Evolutionary conservation across 2,888 invertebrate genomes (phyloP).

Genomic region (Drosophila formosana): DNA sequence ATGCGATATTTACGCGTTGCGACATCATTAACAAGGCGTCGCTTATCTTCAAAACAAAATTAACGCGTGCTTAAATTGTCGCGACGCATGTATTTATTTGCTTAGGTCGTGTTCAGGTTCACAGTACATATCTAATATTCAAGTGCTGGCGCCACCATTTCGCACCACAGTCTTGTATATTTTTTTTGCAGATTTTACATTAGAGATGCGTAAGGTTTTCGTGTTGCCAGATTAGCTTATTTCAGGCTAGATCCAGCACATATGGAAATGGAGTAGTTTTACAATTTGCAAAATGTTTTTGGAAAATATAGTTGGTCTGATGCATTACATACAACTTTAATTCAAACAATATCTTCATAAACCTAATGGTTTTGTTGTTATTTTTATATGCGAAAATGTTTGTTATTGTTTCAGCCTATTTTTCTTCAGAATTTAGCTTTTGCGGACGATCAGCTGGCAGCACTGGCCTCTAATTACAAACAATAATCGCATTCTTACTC

Average conservation of each 20-base stretch:
- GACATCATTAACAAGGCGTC: conserved; percentile 22
- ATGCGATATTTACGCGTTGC: conserved; percentile 39
- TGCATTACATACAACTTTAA: no score
- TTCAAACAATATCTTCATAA: no score
- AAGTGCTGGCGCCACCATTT: conserved; percentile 13
- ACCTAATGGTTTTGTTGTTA: no score
- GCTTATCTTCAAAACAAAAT: conserved; percentile 37
- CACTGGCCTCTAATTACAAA: neutral
- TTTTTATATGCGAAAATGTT: no score
- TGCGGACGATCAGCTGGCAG: no score
- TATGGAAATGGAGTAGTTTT: no score
- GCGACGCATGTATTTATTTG: conserved; percentile 44
- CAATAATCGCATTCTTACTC: conserved; percentile 3
- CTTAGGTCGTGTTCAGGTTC: conserved; percentile 4
- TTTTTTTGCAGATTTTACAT: conserved; percentile 1
- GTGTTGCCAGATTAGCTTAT: neutral
- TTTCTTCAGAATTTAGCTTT: no score
- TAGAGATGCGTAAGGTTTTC: conserved; percentile 37
- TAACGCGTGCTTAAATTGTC: conserved; percentile 53
- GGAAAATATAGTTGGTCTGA: no score
- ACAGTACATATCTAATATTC: conserved; percentile 1
- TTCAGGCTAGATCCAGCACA: no score
- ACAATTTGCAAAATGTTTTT: no score
- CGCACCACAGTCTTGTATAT: neutral
- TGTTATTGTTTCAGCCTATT: no score